These are phyloP conservation scores for Rutilus rutilus DNA, from an alignment of 2,113 vertebrate species.

Conservation along the genomic window DNA sequence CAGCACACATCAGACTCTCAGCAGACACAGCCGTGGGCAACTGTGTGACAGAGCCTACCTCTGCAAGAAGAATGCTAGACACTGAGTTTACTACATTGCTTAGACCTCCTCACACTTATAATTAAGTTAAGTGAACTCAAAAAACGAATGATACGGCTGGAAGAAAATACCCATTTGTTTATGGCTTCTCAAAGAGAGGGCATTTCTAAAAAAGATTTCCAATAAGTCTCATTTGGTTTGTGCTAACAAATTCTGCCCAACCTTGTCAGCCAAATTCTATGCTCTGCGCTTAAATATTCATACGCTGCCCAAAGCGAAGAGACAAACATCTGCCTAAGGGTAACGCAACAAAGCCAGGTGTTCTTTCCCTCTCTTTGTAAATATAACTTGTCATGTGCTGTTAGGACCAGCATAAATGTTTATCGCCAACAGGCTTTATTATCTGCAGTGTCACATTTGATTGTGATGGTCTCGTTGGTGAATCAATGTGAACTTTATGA, in stretches of 20 bases:
- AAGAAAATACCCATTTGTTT: neutral
- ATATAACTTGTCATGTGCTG: conserved; percentile 75
- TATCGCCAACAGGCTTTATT: conserved; percentile 70
- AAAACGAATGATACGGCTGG: neutral
- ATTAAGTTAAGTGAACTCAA: neutral
- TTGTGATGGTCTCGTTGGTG: conserved; percentile 62
- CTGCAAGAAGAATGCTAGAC: neutral
- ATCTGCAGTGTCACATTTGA: conserved; percentile 73
- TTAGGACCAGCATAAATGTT: conserved; percentile 69
- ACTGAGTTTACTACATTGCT: neutral
- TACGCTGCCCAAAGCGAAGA: neutral
- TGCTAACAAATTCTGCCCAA: neutral
- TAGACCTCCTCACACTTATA: neutral
- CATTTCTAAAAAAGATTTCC: neutral
- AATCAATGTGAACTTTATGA: conserved; percentile 75
- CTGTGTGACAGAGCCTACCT: conserved; percentile 23
- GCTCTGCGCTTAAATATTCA: neutral
- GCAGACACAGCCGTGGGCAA: conserved; percentile 63
- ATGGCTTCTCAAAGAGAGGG: neutral
- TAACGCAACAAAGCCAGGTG: conserved; percentile 53
- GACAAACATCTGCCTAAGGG: neutral
- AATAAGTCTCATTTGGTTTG: conserved; percentile 1
- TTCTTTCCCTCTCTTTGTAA: conserved; percentile 65
- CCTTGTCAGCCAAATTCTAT: neutral
- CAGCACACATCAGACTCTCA: conserved; percentile 62